phyloP scores from a whole-genome alignment of 2,797 vertebrate genomes.

The Tympanoctomys barrerae region DNA sequence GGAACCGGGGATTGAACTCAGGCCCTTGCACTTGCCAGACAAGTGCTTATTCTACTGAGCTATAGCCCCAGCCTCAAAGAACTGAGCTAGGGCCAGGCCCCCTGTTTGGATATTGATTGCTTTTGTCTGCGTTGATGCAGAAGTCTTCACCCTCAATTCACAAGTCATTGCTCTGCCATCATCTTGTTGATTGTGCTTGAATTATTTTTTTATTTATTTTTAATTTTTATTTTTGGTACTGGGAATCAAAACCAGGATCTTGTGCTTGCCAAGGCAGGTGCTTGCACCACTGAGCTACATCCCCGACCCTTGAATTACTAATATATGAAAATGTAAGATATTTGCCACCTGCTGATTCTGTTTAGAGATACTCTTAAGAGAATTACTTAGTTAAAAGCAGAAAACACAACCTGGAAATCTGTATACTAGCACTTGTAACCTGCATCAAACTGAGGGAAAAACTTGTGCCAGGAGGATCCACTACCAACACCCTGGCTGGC shows the following conservation, averaged over 20 bases:
- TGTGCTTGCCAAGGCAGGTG: no score
- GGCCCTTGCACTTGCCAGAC: no score
- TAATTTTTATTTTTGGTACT: no score
- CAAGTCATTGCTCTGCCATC: neutral
- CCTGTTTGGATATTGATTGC: neutral
- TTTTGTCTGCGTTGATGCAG: neutral
- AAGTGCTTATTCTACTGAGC: no score
- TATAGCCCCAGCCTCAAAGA: no score
- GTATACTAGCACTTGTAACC: neutral
- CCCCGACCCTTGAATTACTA: neutral
- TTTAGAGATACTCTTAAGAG: neutral
- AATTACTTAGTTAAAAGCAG: slow-evolving; percentile 23
- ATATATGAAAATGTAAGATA: neutral
- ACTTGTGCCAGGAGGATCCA: neutral
- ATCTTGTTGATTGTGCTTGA: neutral
- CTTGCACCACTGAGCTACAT: no score
- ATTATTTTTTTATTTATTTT: neutral
- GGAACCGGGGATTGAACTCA: no score
- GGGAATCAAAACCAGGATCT: no score
- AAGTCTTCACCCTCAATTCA: neutral
- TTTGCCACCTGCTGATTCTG: neutral
- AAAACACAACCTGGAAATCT: neutral
- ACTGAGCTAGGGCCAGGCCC: no score
- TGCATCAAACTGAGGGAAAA: neutral
- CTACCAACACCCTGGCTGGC: neutral